Evolutionary conservation across 1,140 invertebrate genomes (phyloP).

Genomic region (Heliconius himera): DNA sequence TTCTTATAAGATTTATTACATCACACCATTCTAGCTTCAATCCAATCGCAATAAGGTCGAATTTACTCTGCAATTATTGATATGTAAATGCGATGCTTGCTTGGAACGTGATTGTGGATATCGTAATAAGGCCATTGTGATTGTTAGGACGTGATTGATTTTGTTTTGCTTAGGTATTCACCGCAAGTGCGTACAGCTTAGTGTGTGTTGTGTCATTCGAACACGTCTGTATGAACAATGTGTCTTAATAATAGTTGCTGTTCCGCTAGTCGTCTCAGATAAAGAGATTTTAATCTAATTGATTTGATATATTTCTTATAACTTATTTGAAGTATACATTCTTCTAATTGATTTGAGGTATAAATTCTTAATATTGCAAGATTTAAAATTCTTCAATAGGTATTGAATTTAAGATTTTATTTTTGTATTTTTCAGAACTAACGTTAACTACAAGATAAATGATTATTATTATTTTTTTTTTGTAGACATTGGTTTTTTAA

Average conservation of each 20-base stretch:
- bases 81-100: conserved; percentile 34
- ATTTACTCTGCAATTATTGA: conserved; percentile 17
- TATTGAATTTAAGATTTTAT: not conserved
- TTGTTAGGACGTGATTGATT: conserved; percentile 10
- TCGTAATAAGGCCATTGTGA: conserved; percentile 16
- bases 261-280: not conserved
- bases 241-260: not conserved
- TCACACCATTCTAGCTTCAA: conserved; percentile 18
- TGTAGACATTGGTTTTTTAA: not conserved
- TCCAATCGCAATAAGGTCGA: not conserved
- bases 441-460: too few species aligned
- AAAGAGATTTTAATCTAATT: not conserved
- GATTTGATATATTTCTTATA: too few species aligned
- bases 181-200: not conserved
- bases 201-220: not conserved
- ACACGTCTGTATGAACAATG: conserved; percentile 1
- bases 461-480: too few species aligned
- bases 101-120: conserved; percentile 31
- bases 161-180: conserved; percentile 6
- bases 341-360: too few species aligned
- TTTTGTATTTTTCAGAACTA: not conserved
- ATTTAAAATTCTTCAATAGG: too few species aligned
- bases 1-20: conserved; percentile 31
- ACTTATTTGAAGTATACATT: too few species aligned
- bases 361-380: too few species aligned